Evolutionary conservation across 2,888 invertebrate genomes (phyloP), one percentile per base, ranked within the genome.

Genomic region (Hirudinaria manillensis): DNA sequence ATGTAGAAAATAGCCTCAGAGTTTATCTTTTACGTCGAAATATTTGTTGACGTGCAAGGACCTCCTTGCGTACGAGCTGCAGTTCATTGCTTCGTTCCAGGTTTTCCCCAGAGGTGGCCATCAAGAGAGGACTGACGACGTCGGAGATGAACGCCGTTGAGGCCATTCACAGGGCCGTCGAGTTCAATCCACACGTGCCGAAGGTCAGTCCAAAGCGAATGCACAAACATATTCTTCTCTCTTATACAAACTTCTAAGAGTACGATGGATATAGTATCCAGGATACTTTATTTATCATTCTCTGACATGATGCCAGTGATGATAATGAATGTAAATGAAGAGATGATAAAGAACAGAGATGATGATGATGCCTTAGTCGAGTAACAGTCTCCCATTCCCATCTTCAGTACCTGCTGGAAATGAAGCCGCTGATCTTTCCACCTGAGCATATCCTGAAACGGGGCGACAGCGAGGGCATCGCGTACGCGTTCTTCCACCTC

Each of bases 161-260:
- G 86, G 93, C 93, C 0, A 93, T 94, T 81, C 95, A 96, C 83
- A 88, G 94, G 83, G 97, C 97, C 16, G 94, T 98, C 70, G 96
- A 95, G 86, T 97, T 94, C 87, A 98, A 98, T 89, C 96, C 98
- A 76, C 94, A 96, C 87, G 97, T 96, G 83, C 94, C 96, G 75
- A 94, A 94, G 85, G 88, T 89, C 81, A 72, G 76, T 53, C 3
- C n/a, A n/a, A n/a, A n/a, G n/a, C n/a, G n/a, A n/a, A n/a, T n/a
- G n/a, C 16, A 45, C 16, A 7, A 16, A 7, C 45, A 45, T 45
- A 45, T 16, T 45, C 3, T 38, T 6, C 10, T 6, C 3, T 45
- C 13, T 16, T 6, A 7, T 45, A 45, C 16, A 45, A 45, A 16
- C 10, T 45, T 16, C 13, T 45, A 45, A 45, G 45, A 45, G 16